Evolutionary conservation across 2,113 vertebrate species (phyloP).

Genomic region (Fukomys damarensis): DNA sequence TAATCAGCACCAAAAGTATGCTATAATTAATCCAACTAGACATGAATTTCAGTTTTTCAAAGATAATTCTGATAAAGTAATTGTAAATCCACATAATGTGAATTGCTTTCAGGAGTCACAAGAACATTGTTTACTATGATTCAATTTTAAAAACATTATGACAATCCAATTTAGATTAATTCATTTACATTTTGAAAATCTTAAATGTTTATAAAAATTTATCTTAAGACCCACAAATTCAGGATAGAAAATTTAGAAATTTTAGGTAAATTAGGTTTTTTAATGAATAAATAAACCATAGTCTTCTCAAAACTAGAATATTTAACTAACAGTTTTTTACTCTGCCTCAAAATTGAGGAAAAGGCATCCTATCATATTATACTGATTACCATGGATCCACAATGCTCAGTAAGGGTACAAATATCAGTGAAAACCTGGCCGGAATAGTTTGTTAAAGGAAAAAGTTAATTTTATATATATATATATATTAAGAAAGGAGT

Average conservation of each 20-base stretch:
- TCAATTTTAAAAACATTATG: slow-evolving; percentile 1
- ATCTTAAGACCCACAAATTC: background rate
- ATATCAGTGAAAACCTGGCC: background rate
- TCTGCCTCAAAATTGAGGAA: background rate
- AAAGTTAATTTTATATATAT: background rate
- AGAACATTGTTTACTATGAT: background rate
- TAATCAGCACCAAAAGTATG: background rate
- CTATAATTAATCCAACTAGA: background rate
- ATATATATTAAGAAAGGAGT: background rate
- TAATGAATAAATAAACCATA: background rate
- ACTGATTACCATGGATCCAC: background rate
- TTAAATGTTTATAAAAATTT: background rate
- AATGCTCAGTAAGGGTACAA: background rate
- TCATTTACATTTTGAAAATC: slow-evolving; percentile 17
- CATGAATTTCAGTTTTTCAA: background rate
- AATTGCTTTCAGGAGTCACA: background rate
- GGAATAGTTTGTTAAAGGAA: background rate
- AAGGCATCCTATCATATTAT: background rate
- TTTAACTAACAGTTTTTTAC: background rate
- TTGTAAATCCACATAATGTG: background rate
- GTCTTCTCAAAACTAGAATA: background rate
- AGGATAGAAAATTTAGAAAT: background rate
- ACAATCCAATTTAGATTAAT: background rate
- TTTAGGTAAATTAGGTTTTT: background rate
- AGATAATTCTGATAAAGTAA: background rate